Evolutionary conservation across 2,888 invertebrate species (phyloP), one percentile per base, ranked within the genome.

Genomic region (Dicyrtoma fusca): DNA sequence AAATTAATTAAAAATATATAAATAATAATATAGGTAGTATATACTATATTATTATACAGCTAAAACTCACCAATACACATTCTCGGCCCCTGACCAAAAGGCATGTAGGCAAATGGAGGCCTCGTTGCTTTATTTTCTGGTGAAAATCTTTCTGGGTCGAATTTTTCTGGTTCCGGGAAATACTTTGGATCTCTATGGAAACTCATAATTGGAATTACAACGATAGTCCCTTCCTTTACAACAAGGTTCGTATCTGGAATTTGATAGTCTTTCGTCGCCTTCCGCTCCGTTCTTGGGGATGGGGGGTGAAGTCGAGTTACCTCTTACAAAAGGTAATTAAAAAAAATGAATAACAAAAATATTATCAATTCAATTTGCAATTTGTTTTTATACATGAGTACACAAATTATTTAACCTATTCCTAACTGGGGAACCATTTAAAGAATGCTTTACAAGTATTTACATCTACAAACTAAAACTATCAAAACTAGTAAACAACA

Each of bases 71-170:
- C 74, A 34, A 74, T 72, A 59, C 74, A 74, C 21, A 51, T 72
- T 42, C 74, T 2, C 0, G 74, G 74, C 10, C 74, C 74, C 14
- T 72, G 68, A 5, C 74, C 74, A 51, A 74, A 74, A 0, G 74
- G 74, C 63, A 69, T 23, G 21, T 55, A 74, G 11, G 69, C 69
- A 23, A 69, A 68, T 1, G 74, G 69, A 13, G 44, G 26, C 6
- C 68, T 53, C 13, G 68, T 55, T 3, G 21, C 55, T 47, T 72
- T 71, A 14, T 57, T 59, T 64, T 72, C 72, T 1, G 66, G 14
- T 13, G 63, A 61, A 34, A 74, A 74, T 44, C 72, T 21, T 51
- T 74, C 74, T 4, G 74, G 74, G 34, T 69, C 59, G 26, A 74
- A 74, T 42, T 69, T 69, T 25, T 74, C 49, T 13, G 74, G 74